Conservation (phyloP, 1,140 invertebrate species). For the Panulirus ornatus region DNA sequence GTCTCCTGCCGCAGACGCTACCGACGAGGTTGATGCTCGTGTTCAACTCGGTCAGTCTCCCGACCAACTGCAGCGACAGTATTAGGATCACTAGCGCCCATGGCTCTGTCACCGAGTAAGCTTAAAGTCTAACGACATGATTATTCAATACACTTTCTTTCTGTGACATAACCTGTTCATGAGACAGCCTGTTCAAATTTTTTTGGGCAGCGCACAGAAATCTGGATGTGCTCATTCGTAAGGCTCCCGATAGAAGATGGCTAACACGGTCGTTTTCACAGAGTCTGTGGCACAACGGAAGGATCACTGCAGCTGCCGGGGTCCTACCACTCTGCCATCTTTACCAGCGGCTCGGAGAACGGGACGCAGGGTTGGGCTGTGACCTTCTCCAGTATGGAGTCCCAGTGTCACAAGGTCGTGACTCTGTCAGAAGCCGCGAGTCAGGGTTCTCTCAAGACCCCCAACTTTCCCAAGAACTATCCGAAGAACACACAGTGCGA, state of each 20-base stretch:
- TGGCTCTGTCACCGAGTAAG: neutral
- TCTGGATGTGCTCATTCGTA: too few species aligned
- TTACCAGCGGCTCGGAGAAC: neutral
- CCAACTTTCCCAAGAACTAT: conserved; percentile 1
- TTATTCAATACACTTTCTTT: too few species aligned
- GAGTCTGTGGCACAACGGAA: neutral
- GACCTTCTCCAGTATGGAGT: neutral
- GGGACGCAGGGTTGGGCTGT: neutral
- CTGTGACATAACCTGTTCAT: too few species aligned
- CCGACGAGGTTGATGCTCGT: neutral
- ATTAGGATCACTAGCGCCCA: neutral
- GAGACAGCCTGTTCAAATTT: too few species aligned
- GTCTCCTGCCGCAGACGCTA: neutral
- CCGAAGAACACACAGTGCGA: conserved; percentile 29
- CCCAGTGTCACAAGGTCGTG: neutral
- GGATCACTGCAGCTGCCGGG: neutral
- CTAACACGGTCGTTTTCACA: too few species aligned
- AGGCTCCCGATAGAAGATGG: too few species aligned
- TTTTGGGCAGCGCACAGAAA: too few species aligned
- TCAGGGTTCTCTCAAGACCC: neutral
- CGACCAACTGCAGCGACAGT: neutral
- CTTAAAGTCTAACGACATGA: too few species aligned
- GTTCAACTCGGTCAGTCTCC: neutral
- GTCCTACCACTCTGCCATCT: neutral
- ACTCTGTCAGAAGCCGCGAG: neutral